Conservation (phyloP, 2,797 vertebrate genomes). For the Microchirus variegatus region DNA sequence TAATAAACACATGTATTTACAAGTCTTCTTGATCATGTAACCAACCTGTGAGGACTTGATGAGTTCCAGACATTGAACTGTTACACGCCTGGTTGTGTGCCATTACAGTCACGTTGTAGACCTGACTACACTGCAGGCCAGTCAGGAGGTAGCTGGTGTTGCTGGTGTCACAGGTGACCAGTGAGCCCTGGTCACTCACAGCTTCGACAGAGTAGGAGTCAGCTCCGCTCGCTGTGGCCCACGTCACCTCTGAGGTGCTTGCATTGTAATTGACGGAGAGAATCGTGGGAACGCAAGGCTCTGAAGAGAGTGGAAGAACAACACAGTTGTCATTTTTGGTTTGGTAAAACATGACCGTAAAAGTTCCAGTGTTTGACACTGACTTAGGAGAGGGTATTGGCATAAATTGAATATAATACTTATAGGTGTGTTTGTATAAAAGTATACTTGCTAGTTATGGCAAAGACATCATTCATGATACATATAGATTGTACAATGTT, state of each 20-base stretch:
- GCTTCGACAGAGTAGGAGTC: slow-evolving; percentile 59
- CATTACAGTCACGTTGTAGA: slow-evolving; percentile 72
- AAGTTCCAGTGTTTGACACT: too few species aligned
- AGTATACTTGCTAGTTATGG: too few species aligned
- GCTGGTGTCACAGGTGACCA: slow-evolving; percentile 44
- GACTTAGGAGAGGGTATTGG: too few species aligned
- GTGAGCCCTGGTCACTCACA: slow-evolving; percentile 29
- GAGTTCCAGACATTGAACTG: slow-evolving; percentile 37
- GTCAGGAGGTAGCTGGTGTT: slow-evolving; percentile 59
- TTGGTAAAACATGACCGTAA: too few species aligned
- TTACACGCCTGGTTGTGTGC: slow-evolving; percentile 55
- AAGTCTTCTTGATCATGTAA: not conserved
- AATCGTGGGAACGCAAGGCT: slow-evolving; percentile 61
- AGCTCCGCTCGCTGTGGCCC: slow-evolving; percentile 44
- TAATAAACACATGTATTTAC: too few species aligned
- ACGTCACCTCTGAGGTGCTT: slow-evolving; percentile 44
- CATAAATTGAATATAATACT: not conserved
- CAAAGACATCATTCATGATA: too few species aligned
- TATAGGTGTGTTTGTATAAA: too few species aligned
- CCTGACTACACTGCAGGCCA: slow-evolving; percentile 68
- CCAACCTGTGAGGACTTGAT: slow-evolving; percentile 66
- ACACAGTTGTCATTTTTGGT: too few species aligned
- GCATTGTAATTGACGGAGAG: slow-evolving; percentile 58
- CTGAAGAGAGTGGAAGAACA: slow-evolving; percentile 47
- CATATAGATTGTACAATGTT: too few species aligned